phyloP scores from a whole-genome alignment of 2,797 vertebrate species.

The Oophaga sylvatica region DNA sequence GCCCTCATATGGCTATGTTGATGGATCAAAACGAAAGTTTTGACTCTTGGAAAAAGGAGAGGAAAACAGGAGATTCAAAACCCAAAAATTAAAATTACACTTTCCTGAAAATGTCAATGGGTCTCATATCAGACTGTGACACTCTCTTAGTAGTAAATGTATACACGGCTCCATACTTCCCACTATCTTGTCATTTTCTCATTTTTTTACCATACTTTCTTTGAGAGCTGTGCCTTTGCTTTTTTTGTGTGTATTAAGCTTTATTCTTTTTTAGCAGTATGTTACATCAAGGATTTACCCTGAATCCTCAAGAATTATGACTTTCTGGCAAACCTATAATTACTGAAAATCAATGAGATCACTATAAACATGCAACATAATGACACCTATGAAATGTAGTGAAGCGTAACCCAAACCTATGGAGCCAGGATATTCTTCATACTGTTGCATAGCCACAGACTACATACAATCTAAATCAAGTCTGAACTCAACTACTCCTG shows the following conservation, averaged over 20 bases:
- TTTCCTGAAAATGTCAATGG: too few species aligned
- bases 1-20: too few species aligned
- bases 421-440: neutral
- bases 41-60: too few species aligned
- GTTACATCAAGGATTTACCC: neutral
- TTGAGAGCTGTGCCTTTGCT: neutral
- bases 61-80: too few species aligned
- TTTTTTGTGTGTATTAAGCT: neutral
- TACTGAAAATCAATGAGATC: neutral
- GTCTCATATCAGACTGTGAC: too few species aligned
- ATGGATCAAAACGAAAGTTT: too few species aligned
- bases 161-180: too few species aligned
- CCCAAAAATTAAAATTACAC: too few species aligned
- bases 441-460: neutral
- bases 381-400: neutral
- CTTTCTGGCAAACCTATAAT: neutral
- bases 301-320: neutral
- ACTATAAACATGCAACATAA: neutral
- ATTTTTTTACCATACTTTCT: too few species aligned
- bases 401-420: neutral
- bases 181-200: too few species aligned
- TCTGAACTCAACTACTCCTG: conserved; percentile 3
- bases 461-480: conserved; percentile 4
- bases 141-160: too few species aligned
- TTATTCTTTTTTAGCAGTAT: neutral